Percentiles rank a stretch among this genome's conserved stretches.
phyloP scores from a whole-genome alignment of 2,888 invertebrate species.

The Tineola bisselliella region DNA sequence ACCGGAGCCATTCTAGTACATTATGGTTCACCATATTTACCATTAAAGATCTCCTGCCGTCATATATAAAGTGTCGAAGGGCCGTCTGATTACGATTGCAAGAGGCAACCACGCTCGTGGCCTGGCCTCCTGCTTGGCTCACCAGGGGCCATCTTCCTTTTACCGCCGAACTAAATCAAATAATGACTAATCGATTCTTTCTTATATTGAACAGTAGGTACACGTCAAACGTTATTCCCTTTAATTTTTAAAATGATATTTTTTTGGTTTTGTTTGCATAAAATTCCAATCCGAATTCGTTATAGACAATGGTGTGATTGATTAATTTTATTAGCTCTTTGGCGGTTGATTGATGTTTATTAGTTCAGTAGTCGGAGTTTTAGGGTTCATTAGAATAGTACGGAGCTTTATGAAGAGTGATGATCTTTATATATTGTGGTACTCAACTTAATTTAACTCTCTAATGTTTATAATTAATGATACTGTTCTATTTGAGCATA shows the following conservation, averaged over 20 bases:
- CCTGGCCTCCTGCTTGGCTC: slow-evolving; percentile 50
- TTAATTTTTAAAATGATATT: slow-evolving; percentile 48
- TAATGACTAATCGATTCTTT: slow-evolving; percentile 67
- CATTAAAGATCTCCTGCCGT: slow-evolving; percentile 32
- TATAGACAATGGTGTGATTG: slow-evolving; percentile 64
- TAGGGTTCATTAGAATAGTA: slow-evolving; percentile 59
- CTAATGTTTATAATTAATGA: slow-evolving; percentile 24
- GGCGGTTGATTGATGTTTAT: slow-evolving; percentile 64
- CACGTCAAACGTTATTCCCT: slow-evolving; percentile 64
- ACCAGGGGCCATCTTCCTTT: slow-evolving; percentile 38
- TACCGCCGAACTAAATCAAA: slow-evolving; percentile 64
- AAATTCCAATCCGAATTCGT: slow-evolving; percentile 43
- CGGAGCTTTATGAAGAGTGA: slow-evolving; percentile 62
- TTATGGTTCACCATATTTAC: slow-evolving; percentile 25
- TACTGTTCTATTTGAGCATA: neutral
- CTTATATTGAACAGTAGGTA: slow-evolving; percentile 68
- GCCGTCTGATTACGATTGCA: slow-evolving; percentile 49
- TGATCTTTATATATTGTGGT: slow-evolving; percentile 47
- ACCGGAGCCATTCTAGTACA: slow-evolving; percentile 4
- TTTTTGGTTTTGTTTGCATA: slow-evolving; percentile 58
- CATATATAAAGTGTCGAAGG: slow-evolving; percentile 61
- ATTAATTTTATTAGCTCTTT: slow-evolving; percentile 59
- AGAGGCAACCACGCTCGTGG: slow-evolving; percentile 48
- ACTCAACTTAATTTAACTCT: slow-evolving; percentile 59
- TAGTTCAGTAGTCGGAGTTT: slow-evolving; percentile 66